Evolutionary conservation across 2,888 invertebrate genomes (phyloP), one percentile per base, ranked within the genome.

Genomic region (Conops quadrifasciatus): DNA sequence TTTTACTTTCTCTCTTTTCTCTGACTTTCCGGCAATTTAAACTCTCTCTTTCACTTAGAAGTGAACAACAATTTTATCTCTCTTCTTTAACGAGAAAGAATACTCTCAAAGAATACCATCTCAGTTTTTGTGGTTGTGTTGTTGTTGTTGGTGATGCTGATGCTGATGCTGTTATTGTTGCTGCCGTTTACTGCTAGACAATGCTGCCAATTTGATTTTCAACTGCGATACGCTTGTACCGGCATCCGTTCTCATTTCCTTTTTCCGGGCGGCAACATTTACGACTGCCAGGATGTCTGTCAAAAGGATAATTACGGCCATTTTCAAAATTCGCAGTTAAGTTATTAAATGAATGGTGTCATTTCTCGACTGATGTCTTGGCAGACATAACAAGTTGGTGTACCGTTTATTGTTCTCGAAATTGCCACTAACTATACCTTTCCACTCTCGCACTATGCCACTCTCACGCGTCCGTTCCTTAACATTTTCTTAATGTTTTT

Each of bases 171-270:
- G 16, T 59, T 36, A 7, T 59, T 66, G 47, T 16, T 64, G 66
- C 21, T 66, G 36, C 9, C 36, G 9, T 36, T 36, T 67, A 24
- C 51, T 51, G 60, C n/a, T 45, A 51, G 67, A 53, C 62, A 70
- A 59, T 67, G 74, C 75, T 75, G 70, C 73, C 75, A 73, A 74
- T 76, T 73, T 72, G 74, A 77, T 76, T 76, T 75, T 74, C 73
- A 67, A 72, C 76, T 71, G 73, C 71, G 76, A 75, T 75, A 75
- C 74, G 76, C 74, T 75, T 75, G 73, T 72, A 63, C 66, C 71
- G 67, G 75, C 72, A 73, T 76, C 79, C 79, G 81, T 81, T 78
- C 80, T 78, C 82, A 83, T 82, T 81, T 83, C 84, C 82, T 80
- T 80, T 78, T 83, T 83, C 82, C 77, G 78, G 71, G 49, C 72